A percentile compares a stretch with the other conserved stretches of the same genome.
These are phyloP conservation scores for Machaerirhynchus nigripectus DNA, from an alignment of 2,113 vertebrate genomes.

Conservation along the genomic window DNA sequence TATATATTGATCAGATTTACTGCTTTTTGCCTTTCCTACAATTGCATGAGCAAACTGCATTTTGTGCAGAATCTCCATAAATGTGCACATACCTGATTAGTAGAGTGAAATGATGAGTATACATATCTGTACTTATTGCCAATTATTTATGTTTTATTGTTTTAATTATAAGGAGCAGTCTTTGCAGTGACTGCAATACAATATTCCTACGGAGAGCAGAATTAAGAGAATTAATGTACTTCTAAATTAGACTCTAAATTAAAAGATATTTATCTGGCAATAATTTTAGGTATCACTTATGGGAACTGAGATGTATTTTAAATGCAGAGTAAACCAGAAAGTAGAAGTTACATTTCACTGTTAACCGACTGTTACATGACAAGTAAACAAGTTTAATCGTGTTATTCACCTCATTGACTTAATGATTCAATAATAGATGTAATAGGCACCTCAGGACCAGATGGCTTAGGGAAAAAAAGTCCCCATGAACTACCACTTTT, in stretches of 20 bases:
- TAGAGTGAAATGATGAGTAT: not conserved
- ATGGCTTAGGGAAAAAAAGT: constrained; percentile 67
- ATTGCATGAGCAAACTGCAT: not conserved
- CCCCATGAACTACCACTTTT: constrained; percentile 68
- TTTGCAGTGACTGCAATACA: not conserved
- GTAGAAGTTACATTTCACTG: constrained; percentile 68
- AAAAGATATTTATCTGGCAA: constrained; percentile 50
- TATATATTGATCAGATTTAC: not conserved
- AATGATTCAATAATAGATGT: constrained; percentile 81
- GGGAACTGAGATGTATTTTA: not conserved
- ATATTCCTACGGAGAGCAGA: constrained; percentile 9
- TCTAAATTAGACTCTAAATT: constrained; percentile 53
- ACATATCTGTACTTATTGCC: not conserved
- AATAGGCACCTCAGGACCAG: constrained; percentile 78
- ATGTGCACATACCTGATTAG: not conserved
- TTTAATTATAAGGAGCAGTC: constrained; percentile 63
- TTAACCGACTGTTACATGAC: constrained; percentile 74
- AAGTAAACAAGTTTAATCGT: constrained; percentile 79
- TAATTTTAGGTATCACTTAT: constrained; percentile 34
- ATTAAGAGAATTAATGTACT: constrained; percentile 13
- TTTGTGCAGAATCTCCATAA: constrained; percentile 23
- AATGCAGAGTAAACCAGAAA: constrained; percentile 5
- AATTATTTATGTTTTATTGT: constrained; percentile 66
- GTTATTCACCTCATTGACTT: constrained; percentile 81
- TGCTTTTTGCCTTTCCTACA: not conserved